A percentile compares a stretch with the other conserved stretches of the same genome.
Conservation (phyloP, 2,113 vertebrate genomes). For the Haemorhous mexicanus region DNA sequence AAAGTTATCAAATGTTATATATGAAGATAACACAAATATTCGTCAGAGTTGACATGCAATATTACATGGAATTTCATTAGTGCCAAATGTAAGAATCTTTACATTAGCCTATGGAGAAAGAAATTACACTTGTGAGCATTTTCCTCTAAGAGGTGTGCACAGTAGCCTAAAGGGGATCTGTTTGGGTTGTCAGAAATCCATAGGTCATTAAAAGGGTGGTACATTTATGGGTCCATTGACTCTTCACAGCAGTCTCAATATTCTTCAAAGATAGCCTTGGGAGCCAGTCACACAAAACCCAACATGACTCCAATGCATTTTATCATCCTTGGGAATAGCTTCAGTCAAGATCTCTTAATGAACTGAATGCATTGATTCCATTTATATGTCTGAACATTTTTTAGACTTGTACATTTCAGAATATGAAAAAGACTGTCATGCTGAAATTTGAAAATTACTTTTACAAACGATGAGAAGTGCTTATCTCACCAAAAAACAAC, state of each 20-base stretch:
- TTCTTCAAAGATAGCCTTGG: background rate
- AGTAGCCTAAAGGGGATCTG: background rate
- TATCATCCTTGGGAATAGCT: background rate
- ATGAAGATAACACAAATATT: background rate
- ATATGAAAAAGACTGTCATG: background rate
- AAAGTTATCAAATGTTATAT: background rate
- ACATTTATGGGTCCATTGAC: background rate
- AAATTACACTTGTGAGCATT: background rate
- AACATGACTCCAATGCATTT: background rate
- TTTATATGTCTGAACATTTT: background rate
- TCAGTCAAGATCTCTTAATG: background rate
- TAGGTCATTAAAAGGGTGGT: background rate
- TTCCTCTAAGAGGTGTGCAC: background rate
- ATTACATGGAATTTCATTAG: background rate
- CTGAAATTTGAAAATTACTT: background rate
- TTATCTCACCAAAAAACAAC: background rate
- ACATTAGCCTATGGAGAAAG: background rate
- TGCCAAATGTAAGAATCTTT: background rate
- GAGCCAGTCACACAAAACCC: background rate
- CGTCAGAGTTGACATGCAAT: background rate
- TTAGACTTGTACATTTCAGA: background rate
- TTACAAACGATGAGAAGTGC: background rate
- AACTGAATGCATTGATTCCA: background rate
- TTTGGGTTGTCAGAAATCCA: background rate
- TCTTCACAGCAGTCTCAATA: background rate